Base-by-base conservation (phyloP, 2,797 vertebrate genomes). In the Microchirus variegatus region DNA sequence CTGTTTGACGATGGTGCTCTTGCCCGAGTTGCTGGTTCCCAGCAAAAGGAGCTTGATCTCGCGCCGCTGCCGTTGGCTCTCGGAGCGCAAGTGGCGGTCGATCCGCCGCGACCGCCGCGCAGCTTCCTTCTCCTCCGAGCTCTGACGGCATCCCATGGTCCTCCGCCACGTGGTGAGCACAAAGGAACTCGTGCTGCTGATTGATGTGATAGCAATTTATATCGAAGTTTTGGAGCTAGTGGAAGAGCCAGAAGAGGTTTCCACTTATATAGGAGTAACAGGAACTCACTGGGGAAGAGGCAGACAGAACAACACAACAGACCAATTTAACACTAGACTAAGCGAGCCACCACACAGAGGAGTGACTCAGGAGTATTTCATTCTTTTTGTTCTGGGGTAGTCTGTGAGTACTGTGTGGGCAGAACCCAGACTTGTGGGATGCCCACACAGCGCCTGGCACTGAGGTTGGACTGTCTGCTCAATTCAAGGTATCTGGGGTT, bases 91-190 rank as follows among this genome's bases (percentile, higher is more conserved):
- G 93, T 99, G 98, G 81, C 97, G 96, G 93, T 99, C 98, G 35
- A 99, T 99, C 58, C 97, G 94, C 17, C 98, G 93, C 0, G 98
- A 99, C 89, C 97, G 96, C 89, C 97, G 91, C n/a, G 97, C 98
- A 31, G 98, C 98, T 90, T 99, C 98, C 93, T 99, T 99, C 89
- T 99, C 98, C 93, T 99, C 98, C 46, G 97, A 98, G 92, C 98
- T 99, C 94, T 99, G 98, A 90, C 98, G 95, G 93, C 98, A 99
- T 94, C 98, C 98, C 98, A 99, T 99, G 96, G 93, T 98, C 93
- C 80, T 94, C 91, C 87, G 84, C 85, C 89, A 90, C 87, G 87
- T 82, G 85, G 84, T 84, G 26, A 86, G 52, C 82, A 73, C 78
- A 78, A 83, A 84, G 82, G 87, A 89, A 86, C 79, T 89, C 87